Base-by-base conservation (phyloP, 2,797 vertebrate genomes). In the Falco cherrug region DNA sequence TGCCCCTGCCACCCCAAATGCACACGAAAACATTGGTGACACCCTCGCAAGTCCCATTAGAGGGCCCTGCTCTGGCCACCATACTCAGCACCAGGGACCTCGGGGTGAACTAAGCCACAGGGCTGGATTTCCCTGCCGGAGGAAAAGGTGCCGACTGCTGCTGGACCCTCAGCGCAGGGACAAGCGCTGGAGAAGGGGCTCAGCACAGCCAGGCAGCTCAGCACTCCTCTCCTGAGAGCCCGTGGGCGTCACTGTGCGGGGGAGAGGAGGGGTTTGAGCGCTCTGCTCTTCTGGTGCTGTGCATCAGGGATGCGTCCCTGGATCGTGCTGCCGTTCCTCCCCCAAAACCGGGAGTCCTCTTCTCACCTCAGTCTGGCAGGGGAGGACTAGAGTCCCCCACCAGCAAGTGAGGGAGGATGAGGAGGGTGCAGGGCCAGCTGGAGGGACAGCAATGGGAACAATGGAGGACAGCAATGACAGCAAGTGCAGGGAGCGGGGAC, bases 51-150 rank as follows among this genome's bases (percentile, higher is more conserved):
- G 14, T 13, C 43, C 69, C 64, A 17, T 0, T 0, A 9, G 13
- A 2, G 10, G 4, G 1, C 4, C 12, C 45, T 0, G 0, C 45
- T 76, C 45, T 13, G 33, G 48, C 21, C 47, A 69, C 59, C 4
- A 2, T 48, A 59, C 39, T 33, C 6, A 0, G 20, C 43, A 59
- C 10, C 8, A 4, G 21, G 4, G 17, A 70, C 25, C 29, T 56
- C 0, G 1, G 20, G 50, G 8, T 20, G 28, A 77, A n/a, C 60
- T 37, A 31, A 71, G n/a, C 15, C 26, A n/a, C 24, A 39, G 56
- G 60, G 48, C 39, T 71, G 45, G 51, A 65, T 12, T 24, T 47
- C 47, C 47, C 56, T 21, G 39, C 0, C 6, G 48, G 16, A 80
- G 17, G n/a, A 41, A 43, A 75, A 45, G 33, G 53, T 35, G 51